phyloP scores from a whole-genome alignment of 2,113 vertebrate genomes.

The Crotalus viridis region DNA sequence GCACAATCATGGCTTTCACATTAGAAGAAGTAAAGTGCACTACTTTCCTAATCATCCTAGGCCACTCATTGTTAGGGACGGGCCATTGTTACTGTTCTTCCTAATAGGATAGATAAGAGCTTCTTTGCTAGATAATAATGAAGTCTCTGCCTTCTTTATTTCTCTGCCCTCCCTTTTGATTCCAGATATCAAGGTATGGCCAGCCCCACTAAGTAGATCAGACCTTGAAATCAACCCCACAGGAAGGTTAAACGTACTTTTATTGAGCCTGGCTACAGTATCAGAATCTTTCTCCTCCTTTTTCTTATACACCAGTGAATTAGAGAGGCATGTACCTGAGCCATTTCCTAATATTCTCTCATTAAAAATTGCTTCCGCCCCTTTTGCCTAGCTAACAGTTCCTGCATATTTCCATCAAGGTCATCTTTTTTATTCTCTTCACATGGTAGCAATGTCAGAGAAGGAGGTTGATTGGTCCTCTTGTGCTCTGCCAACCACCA shows the following conservation, averaged over 20 bases:
- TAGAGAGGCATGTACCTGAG: not conserved
- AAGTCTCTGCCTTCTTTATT: not conserved
- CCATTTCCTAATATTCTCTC: not conserved
- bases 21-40: not conserved
- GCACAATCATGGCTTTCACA: not conserved
- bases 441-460: not conserved
- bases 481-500: not conserved
- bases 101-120: not conserved
- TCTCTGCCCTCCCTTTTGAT: not conserved
- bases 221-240: not conserved
- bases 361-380: not conserved
- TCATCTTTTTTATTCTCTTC: not conserved
- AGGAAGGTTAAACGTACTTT: not conserved
- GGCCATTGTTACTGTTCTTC: not conserved
- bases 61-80: not conserved
- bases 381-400: not conserved
- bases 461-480: not conserved
- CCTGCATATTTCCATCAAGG: not conserved
- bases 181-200: not conserved
- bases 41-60: not conserved
- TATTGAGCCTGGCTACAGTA: not conserved
- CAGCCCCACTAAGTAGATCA: not conserved
- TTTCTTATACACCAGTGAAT: not conserved
- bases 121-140: not conserved
- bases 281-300: not conserved